These are phyloP conservation scores for Lepidostoma basale DNA, from an alignment of 1,140 invertebrate genomes.

Conservation along the genomic window DNA sequence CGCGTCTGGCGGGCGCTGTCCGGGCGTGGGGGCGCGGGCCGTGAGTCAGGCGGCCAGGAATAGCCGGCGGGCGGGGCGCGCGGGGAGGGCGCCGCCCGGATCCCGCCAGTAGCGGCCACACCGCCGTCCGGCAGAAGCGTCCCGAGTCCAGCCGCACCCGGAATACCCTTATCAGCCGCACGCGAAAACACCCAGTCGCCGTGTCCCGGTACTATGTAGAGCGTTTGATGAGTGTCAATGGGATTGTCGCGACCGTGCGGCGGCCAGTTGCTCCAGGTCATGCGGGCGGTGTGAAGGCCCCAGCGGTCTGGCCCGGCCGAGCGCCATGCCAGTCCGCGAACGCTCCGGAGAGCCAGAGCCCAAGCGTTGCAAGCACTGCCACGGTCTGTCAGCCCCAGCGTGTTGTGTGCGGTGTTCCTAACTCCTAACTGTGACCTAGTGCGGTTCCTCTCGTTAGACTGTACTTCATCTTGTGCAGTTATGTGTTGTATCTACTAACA, in stretches of 20 bases:
- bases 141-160: background rate
- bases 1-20: constrained; percentile 55
- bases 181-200: background rate
- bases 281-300: constrained; percentile 23
- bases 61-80: constrained; percentile 49
- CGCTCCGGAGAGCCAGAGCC: constrained; percentile 57
- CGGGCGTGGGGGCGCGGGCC: constrained; percentile 53
- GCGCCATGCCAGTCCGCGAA: constrained; percentile 39
- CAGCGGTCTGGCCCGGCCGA: constrained; percentile 16
- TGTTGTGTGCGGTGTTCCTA: too few species aligned
- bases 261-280: background rate
- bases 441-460: too few species aligned
- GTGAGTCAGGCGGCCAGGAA: constrained; percentile 58
- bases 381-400: too few species aligned
- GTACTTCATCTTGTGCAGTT: too few species aligned
- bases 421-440: too few species aligned
- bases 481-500: too few species aligned
- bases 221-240: background rate
- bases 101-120: constrained; percentile 55
- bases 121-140: constrained; percentile 49
- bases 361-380: constrained; percentile 62
- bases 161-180: background rate
- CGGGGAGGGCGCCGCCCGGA: constrained; percentile 49
- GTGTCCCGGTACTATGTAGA: background rate
- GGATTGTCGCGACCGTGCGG: constrained; percentile 43